Evolutionary conservation across 2,797 vertebrate species (phyloP), one percentile per base, ranked within the genome.

Genomic region (Sparidentex hasta): DNA sequence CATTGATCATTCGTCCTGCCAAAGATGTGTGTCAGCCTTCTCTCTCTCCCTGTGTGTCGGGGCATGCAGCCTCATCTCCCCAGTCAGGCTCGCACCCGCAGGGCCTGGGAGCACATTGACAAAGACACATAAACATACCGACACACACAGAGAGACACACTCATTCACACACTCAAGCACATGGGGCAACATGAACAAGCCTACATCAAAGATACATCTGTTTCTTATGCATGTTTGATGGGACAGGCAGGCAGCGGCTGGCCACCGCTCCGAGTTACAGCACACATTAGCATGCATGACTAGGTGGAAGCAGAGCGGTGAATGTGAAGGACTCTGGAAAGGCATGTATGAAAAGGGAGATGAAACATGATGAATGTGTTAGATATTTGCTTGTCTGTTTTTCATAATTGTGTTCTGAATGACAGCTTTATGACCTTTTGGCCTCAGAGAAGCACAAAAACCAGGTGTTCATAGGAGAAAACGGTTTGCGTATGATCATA

Each of bases 221-320:
- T 83, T 92, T 88, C 89, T 87, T 85, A 87, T 92, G 87, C 90
- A 93, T 91, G 89, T 91, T 93, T 93, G 86, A 93, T 93, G 81
- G 89, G 72, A 72, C 81, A 78, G 88, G 70, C 87, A 88, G 78
- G 85, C 92, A 84, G 83, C 13, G 76, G 87, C 83, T 85, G 87
- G 87, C 82, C 78, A 65, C 81, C 13, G 84, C 88, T 76, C 82
- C 59, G 8, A 57, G 82, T 86, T 84, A 77, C 79, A 76, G 41
- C 62, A 44, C 63, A 57, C 78, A 82, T 89, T 77, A 76, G 80
- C 69, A 82, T 81, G 91, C 78, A 80, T 81, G 88, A 82, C 79
- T 77, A n/a, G 78, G 27, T 74, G 75, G 70, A 70, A 48, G 74
- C 44, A 23, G 41, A 78, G 83, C 61, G 0, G 27, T 58, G 80